Conservation (phyloP, 2,113 vertebrate genomes). For the Neogale vison region DNA sequence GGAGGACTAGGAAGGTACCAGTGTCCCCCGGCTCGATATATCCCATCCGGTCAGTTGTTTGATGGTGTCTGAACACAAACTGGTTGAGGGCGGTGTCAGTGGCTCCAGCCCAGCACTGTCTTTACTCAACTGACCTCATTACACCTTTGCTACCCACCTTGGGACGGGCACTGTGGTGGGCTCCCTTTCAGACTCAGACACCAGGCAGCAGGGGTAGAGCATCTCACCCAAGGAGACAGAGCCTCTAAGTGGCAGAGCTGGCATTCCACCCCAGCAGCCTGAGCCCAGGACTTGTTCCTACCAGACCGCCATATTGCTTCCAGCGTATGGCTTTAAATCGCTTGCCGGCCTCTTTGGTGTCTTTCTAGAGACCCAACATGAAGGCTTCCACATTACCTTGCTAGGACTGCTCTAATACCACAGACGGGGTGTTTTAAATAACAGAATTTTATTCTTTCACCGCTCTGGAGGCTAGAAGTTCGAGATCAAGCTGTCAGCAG, state of each 20-base stretch:
- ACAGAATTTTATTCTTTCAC: background rate
- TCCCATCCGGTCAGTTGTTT: background rate
- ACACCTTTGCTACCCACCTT: background rate
- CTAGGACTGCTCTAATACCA: background rate
- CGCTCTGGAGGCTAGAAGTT: background rate
- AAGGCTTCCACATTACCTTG: background rate
- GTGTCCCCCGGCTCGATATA: accelerated
- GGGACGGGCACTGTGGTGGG: accelerated
- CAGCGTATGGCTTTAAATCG: background rate
- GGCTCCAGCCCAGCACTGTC: background rate
- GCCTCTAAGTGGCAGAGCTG: background rate
- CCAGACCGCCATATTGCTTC: background rate
- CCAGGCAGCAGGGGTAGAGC: background rate
- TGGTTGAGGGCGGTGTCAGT: background rate
- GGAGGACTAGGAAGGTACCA: background rate
- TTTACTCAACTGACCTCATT: background rate
- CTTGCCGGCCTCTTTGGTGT: background rate
- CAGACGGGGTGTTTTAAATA: background rate
- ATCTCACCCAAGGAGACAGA: background rate
- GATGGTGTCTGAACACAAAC: background rate
- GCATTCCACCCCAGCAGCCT: background rate
- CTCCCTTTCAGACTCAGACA: background rate
- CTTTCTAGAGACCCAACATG: background rate
- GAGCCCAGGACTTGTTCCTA: background rate
- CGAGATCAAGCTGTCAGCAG: background rate